Conservation (phyloP, 2,113 vertebrate species). For the Ploceus nigricollis region DNA sequence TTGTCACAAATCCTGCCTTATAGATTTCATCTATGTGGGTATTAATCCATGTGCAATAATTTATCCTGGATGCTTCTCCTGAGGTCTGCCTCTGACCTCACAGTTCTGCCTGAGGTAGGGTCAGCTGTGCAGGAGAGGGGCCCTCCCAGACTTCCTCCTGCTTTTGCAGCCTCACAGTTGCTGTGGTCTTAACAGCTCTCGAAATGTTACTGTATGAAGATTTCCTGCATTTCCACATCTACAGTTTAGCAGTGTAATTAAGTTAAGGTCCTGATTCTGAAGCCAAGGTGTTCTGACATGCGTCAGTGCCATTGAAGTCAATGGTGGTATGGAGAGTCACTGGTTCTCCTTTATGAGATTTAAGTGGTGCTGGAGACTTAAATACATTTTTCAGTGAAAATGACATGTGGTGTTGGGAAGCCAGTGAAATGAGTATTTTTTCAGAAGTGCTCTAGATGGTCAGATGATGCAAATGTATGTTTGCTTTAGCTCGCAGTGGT, state of each 20-base stretch:
- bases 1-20: background rate
- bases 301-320: background rate
- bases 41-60: background rate
- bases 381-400: background rate
- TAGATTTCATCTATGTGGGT: background rate
- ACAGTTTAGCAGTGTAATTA: background rate
- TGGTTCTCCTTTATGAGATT: background rate
- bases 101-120: background rate
- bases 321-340: background rate
- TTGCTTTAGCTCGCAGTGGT: background rate
- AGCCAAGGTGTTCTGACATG: background rate
- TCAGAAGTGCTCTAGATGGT: background rate
- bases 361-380: background rate
- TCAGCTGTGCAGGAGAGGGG: background rate
- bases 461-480: background rate
- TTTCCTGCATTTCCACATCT: background rate
- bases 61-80: background rate
- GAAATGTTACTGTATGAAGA: background rate
- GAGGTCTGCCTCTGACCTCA: background rate
- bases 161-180: background rate
- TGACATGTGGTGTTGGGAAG: background rate
- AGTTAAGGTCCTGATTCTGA: background rate
- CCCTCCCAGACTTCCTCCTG: background rate
- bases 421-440: background rate
- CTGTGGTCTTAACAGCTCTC: background rate